Evolutionary conservation across 2,113 vertebrate genomes (phyloP), one percentile per base, ranked within the genome.

Genomic region (Ciconia maguari): DNA sequence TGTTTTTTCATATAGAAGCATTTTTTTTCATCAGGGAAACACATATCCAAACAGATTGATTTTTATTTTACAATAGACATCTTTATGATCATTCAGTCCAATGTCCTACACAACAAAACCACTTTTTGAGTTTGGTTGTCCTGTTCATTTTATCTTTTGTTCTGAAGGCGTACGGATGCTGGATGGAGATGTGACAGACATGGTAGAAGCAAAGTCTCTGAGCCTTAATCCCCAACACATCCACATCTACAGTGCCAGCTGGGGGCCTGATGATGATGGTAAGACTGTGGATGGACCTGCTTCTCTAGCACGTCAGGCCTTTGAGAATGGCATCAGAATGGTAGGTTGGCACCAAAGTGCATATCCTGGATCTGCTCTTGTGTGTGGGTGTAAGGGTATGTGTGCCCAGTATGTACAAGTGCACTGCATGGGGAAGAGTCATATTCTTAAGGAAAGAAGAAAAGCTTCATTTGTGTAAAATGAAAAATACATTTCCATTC

Each of bases 191-290:
- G 99, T 99, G 77, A 99, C 99, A 0, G 99, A 99, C 96, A 99
- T 99, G 99, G 99, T 99, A 54, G 99, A 99, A 97, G 99, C 99
- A 7, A 99, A 99, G 89, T 99, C 99, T 22, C 98, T 99, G 36
- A 99, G 99, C 94, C 98, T 99, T 55, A 99, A 99, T 66, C 99
- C 99, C 8, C 99, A 99, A 88, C 99, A 99, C 79, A 99, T 99
- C n/a, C 99, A 99, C 95, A 99, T 99, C 95, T 99, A 99, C 97
- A 99, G 99, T 16, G 99, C 99, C 90, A 99, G 99, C 98, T 99
- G 99, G 99, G 99, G 99, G 49, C 99, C 99, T 5, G 99, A 99
- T 77, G 99, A 99, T 4, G 99, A 99, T 0, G 99, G 99, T 58
- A 99, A 99, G 97, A 99, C 99, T 0, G 99, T 99, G 94, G 99